Percentiles rank a stretch among this genome's conserved stretches.
phyloP scores from a whole-genome alignment of 2,888 invertebrate species.

The Tenthredo scrophulariae region DNA sequence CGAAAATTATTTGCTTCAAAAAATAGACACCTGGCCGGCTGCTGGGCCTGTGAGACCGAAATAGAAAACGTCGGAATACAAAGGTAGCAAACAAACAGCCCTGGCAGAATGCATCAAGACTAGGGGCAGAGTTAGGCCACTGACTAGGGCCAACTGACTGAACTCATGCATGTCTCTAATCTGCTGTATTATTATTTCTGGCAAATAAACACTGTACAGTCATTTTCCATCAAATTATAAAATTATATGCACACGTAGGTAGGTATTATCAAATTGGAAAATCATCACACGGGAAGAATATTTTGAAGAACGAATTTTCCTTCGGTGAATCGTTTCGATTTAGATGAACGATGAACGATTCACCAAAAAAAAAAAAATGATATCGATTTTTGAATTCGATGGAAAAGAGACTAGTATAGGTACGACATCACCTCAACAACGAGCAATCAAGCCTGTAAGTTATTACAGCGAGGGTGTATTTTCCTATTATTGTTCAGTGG shows the following conservation, averaged over 20 bases:
- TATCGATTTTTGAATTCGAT: too few species aligned
- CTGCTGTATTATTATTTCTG: neutral
- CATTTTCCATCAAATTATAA: neutral
- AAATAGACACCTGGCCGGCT: conserved; percentile 22
- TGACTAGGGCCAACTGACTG: conserved; percentile 29
- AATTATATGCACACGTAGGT: neutral
- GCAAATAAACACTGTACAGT: neutral
- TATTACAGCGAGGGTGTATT: neutral
- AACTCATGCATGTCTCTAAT: neutral
- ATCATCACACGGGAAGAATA: too few species aligned
- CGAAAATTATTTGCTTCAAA: neutral
- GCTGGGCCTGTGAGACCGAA: conserved; percentile 25
- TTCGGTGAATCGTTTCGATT: too few species aligned
- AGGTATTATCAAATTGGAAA: too few species aligned
- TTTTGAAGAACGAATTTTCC: too few species aligned
- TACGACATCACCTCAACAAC: neutral
- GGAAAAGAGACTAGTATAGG: too few species aligned
- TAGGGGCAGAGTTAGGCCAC: conserved; percentile 18
- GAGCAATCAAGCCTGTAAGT: neutral
- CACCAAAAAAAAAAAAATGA: too few species aligned
- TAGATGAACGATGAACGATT: too few species aligned
- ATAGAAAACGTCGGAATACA: conserved; percentile 37
- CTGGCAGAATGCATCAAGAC: conserved; percentile 14
- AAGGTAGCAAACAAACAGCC: conserved; percentile 31
- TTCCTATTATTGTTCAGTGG: conserved; percentile 1